Conservation (phyloP, 2,888 invertebrate species). For the Drosophila meridiana region DNA sequence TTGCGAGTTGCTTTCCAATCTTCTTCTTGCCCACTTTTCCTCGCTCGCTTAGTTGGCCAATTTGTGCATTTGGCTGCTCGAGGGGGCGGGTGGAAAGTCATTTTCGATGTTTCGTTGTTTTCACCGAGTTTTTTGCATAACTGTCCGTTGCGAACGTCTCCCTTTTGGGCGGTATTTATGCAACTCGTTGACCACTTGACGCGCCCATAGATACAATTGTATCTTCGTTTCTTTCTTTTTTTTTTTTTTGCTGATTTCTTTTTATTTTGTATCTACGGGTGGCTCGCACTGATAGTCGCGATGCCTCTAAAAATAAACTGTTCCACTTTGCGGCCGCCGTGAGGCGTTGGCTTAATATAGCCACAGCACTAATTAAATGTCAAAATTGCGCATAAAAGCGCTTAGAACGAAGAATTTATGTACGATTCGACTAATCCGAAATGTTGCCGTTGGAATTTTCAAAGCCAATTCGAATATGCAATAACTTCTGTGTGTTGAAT, state of each 20-base stretch:
- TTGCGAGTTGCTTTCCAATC: conserved; percentile 34
- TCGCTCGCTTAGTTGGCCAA: conserved; percentile 44
- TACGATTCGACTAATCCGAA: conserved; percentile 57
- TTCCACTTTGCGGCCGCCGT: conserved; percentile 59
- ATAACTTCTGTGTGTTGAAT: conserved; percentile 37
- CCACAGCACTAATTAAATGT: conserved; percentile 74
- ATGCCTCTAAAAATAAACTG: conserved; percentile 63
- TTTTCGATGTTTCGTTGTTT: conserved; percentile 70
- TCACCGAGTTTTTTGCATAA: conserved; percentile 76
- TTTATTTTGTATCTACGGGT: conserved; percentile 4
- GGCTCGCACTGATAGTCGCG: conserved; percentile 35
- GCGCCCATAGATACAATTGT: conserved; percentile 60
- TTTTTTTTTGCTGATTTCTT: conserved; percentile 7
- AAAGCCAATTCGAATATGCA: conserved; percentile 60
- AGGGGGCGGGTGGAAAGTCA: conserved; percentile 66
- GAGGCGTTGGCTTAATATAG: conserved; percentile 58
- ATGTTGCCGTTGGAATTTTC: conserved; percentile 64
- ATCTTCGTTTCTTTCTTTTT: conserved; percentile 34
- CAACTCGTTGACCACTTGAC: conserved; percentile 58
- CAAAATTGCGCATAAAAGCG: conserved; percentile 68
- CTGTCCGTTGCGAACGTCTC: conserved; percentile 40
- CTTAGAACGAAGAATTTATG: conserved; percentile 67
- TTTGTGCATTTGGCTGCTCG: conserved; percentile 36
- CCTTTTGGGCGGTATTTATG: conserved; percentile 63
- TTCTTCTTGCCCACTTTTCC: conserved; percentile 18